Base-by-base conservation (phyloP, 2,888 invertebrate genomes). In the Calephelis perditalis region DNA sequence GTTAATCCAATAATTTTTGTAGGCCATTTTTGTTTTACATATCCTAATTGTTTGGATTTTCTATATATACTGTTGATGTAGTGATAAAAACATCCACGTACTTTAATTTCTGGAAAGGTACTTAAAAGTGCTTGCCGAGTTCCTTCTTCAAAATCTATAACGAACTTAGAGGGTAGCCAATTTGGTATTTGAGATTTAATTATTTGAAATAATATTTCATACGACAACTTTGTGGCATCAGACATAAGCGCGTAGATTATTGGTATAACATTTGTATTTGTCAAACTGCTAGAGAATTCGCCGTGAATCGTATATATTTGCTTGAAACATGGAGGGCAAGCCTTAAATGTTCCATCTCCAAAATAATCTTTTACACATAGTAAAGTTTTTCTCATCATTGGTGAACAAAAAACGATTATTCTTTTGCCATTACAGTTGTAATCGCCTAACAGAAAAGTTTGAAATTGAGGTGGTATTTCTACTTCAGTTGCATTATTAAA, bases 71-170 rank as follows among this genome's bases (percentile, higher is more conserved):
- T 46, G 46, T 46, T 46, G 11, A 46, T 46, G 46, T 46, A 46
- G 46, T 46, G 46, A 46, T 46, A 46, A 46, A 46, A 46, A n/a
- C 46, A 46, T 46, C 46, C 46, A 46, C 46, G 46, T 46, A 46
- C 6, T 46, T 46, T 46, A n/a, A 46, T 46, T 46, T 46, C n/a
- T 46, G 12, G 46, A 46, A 46, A 46, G 46, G 46, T n/a, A 46
- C 46, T 46, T 46, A 46, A 46, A 46, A 46, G 46, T 46, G 10
- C 12, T 46, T 46, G 46, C 12, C 12, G 46, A 46, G 11, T 46
- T n/a, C 46, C n/a, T 46, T 46, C 46, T 46, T 46, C 46, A 46
- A 46, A 46, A 46, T 46, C 46, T 11, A 46, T 46, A 46, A n/a
- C n/a, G n/a, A 46, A 46, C 46, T 46, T 46, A 46, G 11, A 46